Conservation (phyloP, 2,113 vertebrate species). For the Oceanodroma tethys region DNA sequence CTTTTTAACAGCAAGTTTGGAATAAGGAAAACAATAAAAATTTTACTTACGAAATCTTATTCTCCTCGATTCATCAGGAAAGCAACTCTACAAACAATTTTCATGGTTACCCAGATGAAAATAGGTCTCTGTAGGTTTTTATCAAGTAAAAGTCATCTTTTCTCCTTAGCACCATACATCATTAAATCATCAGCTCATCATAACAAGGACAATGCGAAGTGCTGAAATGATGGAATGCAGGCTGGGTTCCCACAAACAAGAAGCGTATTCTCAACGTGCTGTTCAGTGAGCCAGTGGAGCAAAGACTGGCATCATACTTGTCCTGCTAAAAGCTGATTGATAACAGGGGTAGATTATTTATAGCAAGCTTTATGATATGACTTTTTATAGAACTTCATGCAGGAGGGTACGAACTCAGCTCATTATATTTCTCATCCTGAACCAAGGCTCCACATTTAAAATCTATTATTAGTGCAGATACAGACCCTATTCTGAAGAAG, state of each 20-base stretch:
- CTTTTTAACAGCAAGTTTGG: not conserved
- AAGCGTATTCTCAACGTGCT: not conserved
- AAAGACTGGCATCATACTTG: not conserved
- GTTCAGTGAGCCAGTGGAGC: slow-evolving; percentile 6
- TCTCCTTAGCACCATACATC: not conserved
- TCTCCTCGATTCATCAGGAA: not conserved
- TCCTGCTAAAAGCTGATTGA: slow-evolving; percentile 14
- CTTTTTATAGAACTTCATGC: slow-evolving; percentile 4
- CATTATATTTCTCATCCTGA: not conserved
- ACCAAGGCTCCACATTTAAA: not conserved
- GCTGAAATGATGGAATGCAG: slow-evolving; percentile 41
- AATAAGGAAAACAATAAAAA: not conserved
- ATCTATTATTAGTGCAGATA: not conserved
- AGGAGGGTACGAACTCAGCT: not conserved
- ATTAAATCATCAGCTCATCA: slow-evolving; percentile 56
- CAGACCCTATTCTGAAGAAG: not conserved
- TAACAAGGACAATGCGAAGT: slow-evolving; percentile 17
- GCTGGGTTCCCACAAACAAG: slow-evolving; percentile 21
- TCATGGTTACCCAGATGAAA: not conserved
- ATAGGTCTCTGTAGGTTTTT: not conserved
- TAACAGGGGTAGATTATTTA: slow-evolving; percentile 37
- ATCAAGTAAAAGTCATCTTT: slow-evolving; percentile 7
- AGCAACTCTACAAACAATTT: not conserved
- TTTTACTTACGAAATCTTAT: not conserved
- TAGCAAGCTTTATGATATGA: not conserved